Evolutionary conservation across 2,888 invertebrate species (phyloP), one percentile per base, ranked within the genome.

Genomic region (Synergus gifuensis): DNA sequence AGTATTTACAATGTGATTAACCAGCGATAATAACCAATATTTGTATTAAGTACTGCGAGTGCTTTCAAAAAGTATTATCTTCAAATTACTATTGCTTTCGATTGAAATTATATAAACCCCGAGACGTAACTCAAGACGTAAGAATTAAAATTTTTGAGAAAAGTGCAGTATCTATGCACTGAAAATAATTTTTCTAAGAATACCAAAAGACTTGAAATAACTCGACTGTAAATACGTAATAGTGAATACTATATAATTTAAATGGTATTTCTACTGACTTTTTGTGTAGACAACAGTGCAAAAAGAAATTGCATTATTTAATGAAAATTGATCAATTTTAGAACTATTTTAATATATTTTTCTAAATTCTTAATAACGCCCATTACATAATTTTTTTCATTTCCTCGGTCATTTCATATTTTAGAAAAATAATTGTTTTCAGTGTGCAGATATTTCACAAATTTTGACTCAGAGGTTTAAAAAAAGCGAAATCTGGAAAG

Each of bases 21-120:
- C 36, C 36, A 73, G 49, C 73, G 73, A 73, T 73, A 73, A 73
- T 78, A 76, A 69, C 73, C 42, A 79, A 73, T 79, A 79, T 44
- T 77, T 77, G 44, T 54, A 60, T 54, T 60, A 46, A 76, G 46
- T 49, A 78, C 69, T 73, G 78, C 67, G 81, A 83, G 73, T 73
- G 73, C 73, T 79, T 36, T 60, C 18, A 69, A 42, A 46, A 64
- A 64, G 77, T 77, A 77, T 64, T 63, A 77, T 66, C 16, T 40
- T 14, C 16, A 63, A 66, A 77, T 77, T 64, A 63, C 36, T 36
- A 46, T 64, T 49, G 44, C 18, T 77, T 77, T 77, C 16, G 22
- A 77, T 42, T 62, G 9, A 40, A 62, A 63, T 40, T 11, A 18
- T 63, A n/a, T 12, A 63, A 12, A 44, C 22, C 18, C 28, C 4